These are phyloP conservation scores for Cepphus grylle DNA, from an alignment of 2,113 vertebrate species.

Conservation along the genomic window DNA sequence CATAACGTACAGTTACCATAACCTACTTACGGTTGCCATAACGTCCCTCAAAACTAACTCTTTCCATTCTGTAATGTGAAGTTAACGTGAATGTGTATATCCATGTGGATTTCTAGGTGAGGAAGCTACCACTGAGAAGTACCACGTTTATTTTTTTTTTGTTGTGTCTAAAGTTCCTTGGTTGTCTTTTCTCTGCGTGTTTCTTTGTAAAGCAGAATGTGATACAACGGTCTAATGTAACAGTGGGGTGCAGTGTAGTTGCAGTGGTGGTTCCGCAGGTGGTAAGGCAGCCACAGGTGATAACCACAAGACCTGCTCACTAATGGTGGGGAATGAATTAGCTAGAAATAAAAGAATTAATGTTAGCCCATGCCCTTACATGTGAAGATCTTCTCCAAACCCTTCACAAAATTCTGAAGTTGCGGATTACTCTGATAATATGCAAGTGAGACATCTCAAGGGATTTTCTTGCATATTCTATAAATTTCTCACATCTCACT, in stretches of 20 bases:
- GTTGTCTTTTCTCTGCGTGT: neutral
- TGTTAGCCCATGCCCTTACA: neutral
- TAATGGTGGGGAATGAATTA: neutral
- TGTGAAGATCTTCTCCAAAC: neutral
- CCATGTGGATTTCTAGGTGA: neutral
- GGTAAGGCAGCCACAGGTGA: neutral
- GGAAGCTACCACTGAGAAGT: neutral
- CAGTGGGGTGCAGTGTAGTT: neutral
- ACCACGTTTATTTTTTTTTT: neutral
- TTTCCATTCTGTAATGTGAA: neutral
- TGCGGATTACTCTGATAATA: neutral
- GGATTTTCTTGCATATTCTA: neutral
- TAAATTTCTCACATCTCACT: neutral
- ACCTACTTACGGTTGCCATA: neutral
- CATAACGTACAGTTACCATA: neutral
- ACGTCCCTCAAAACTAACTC: neutral
- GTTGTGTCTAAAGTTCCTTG: neutral
- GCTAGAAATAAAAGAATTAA: neutral
- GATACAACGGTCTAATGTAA: neutral
- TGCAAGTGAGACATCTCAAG: neutral
- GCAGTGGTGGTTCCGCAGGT: neutral
- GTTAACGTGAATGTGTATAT: neutral
- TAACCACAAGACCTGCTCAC: neutral
- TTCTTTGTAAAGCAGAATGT: neutral
- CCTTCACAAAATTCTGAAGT: neutral